Percentiles rank a stretch among this genome's conserved stretches.
Conservation (phyloP, 2,888 invertebrate genomes). For the Eilema depressum region DNA sequence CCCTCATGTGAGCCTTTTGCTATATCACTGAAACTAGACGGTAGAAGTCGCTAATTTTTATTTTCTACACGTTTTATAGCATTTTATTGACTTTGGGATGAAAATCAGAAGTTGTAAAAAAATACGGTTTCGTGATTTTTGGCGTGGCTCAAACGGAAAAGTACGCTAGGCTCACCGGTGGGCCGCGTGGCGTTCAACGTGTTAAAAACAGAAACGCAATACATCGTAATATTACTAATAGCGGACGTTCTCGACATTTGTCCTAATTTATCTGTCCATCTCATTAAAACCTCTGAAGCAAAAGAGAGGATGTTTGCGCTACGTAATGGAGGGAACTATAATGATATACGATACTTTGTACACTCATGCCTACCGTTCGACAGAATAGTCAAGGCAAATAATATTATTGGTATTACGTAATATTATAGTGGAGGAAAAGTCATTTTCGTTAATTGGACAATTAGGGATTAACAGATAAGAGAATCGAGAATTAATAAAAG, state of each 20-base stretch:
- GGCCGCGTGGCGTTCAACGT: too few relatives aligned
- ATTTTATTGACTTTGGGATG: too few relatives aligned
- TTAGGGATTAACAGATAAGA: not conserved
- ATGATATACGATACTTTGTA: not conserved
- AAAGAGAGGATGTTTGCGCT: not conserved
- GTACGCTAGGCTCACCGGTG: too few relatives aligned
- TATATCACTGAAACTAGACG: too few relatives aligned
- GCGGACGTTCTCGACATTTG: not conserved
- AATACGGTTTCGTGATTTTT: too few relatives aligned
- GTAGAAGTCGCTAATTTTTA: too few relatives aligned
- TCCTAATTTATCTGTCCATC: not conserved
- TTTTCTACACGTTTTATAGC: too few relatives aligned
- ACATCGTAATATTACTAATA: not conserved
- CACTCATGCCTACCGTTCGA: not conserved
- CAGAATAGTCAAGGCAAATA: not conserved
- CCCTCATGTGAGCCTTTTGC: too few relatives aligned
- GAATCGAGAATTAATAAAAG: not conserved
- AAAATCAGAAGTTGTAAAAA: too few relatives aligned
- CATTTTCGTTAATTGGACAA: not conserved
- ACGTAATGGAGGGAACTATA: not conserved
- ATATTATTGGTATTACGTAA: not conserved
- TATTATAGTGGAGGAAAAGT: not conserved
- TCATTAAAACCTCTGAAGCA: not conserved
- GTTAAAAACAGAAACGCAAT: too few relatives aligned
- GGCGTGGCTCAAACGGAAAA: too few relatives aligned